A percentile compares a stretch with the other conserved stretches of the same genome.
These are phyloP conservation scores for Mirza zaza DNA, from an alignment of 2,113 vertebrate genomes.

Conservation along the genomic window DNA sequence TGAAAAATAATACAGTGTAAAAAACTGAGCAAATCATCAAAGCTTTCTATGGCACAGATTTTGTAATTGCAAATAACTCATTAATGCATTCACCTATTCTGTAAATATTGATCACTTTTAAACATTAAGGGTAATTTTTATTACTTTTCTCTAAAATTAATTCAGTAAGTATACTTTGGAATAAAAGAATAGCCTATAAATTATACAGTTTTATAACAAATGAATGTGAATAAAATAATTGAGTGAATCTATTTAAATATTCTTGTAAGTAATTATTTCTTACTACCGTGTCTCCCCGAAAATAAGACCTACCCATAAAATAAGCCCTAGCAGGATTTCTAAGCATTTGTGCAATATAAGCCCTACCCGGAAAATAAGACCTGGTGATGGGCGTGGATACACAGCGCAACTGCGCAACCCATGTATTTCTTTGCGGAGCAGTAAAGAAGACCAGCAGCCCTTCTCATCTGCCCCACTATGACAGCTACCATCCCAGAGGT, in stretches of 20 bases:
- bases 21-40: not conserved
- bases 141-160: conserved; percentile 5
- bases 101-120: not conserved
- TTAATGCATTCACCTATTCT: not conserved
- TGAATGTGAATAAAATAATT: not conserved
- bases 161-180: not conserved
- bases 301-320: too few relatives aligned
- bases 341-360: too few relatives aligned
- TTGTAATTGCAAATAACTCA: not conserved
- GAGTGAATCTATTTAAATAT: conserved; percentile 9
- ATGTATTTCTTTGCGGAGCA: too few relatives aligned
- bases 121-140: not conserved
- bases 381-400: too few relatives aligned
- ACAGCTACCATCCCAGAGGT: too few relatives aligned
- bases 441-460: too few relatives aligned
- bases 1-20: not conserved
- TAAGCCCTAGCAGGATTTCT: too few relatives aligned
- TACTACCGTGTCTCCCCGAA: not conserved
- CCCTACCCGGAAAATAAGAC: too few relatives aligned
- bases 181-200: not conserved
- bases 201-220: not conserved
- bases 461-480: too few relatives aligned
- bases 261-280: not conserved
- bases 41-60: not conserved
- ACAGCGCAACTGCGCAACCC: too few relatives aligned